A percentile compares a stretch with the other conserved stretches of the same genome.
phyloP scores from a whole-genome alignment of 2,797 vertebrate genomes.

The Mormyrus hasselquistii region DNA sequence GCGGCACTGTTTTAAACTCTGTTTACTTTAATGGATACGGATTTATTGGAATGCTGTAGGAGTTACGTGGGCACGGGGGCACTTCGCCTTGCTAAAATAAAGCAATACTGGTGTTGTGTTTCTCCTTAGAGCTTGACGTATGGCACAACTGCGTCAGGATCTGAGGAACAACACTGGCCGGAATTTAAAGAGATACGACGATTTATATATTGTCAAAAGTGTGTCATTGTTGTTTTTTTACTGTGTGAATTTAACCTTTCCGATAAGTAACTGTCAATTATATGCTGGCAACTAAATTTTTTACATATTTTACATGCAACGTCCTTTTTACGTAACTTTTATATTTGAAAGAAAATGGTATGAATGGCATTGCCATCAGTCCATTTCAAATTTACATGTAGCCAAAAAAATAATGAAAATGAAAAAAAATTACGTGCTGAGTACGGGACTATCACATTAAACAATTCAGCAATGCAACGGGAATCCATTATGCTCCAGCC shows the following conservation, averaged over 20 bases:
- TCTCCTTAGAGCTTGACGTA: constrained; percentile 17
- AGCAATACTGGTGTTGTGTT: background rate
- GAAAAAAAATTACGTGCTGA: background rate
- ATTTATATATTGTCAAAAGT: background rate
- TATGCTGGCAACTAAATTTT: background rate
- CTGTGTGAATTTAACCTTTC: background rate
- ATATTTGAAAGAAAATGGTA: background rate
- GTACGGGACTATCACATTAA: background rate
- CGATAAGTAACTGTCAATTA: background rate
- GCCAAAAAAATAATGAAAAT: background rate
- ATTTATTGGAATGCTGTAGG: constrained; percentile 1
- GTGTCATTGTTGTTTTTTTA: background rate
- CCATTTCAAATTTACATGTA: background rate
- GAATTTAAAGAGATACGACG: background rate
- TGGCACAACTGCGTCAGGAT: constrained; percentile 43
- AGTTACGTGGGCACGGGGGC: constrained; percentile 10
- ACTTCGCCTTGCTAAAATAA: background rate
- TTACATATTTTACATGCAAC: background rate
- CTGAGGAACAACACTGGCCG: constrained; percentile 12
- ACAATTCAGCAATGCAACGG: background rate
- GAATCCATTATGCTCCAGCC: background rate
- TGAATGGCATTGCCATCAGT: background rate
- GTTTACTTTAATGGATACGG: background rate
- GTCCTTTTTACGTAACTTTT: background rate
- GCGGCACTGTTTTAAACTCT: background rate